Evolutionary conservation across 2,797 vertebrate genomes (phyloP).

Genomic region (Ataeniobius toweri): DNA sequence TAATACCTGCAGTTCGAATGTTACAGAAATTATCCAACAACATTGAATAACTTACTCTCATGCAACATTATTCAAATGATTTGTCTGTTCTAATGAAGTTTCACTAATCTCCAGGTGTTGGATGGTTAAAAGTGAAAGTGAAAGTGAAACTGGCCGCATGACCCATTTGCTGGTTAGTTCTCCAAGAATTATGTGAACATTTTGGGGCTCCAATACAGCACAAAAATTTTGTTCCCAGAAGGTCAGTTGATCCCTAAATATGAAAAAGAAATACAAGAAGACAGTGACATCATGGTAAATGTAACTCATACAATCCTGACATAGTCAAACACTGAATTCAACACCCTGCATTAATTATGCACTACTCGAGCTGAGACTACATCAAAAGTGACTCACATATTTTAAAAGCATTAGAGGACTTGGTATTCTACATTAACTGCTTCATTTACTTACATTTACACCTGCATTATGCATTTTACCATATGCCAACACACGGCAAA

Average conservation of each 20-base stretch:
- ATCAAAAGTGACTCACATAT: not conserved
- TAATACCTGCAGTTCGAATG: not conserved
- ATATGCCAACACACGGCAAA: not conserved
- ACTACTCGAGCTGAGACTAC: not conserved
- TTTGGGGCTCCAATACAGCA: not conserved
- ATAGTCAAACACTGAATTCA: not conserved
- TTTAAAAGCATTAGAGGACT: not conserved
- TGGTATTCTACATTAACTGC: not conserved
- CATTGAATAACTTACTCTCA: not conserved
- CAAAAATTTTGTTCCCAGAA: too few relatives aligned
- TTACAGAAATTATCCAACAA: not conserved
- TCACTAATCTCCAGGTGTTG: not conserved
- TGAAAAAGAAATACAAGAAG: not conserved
- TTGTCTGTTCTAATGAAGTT: not conserved
- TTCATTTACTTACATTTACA: not conserved
- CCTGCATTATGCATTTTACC: not conserved
- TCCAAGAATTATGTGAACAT: not conserved
- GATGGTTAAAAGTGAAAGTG: too few relatives aligned
- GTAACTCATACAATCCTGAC: not conserved
- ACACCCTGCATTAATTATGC: not conserved
- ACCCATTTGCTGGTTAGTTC: not conserved
- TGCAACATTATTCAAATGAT: not conserved
- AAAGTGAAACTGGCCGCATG: not conserved
- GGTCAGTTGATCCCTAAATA: not conserved
- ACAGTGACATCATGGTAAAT: not conserved